Evolutionary conservation across 2,888 invertebrate genomes (phyloP), one percentile per base, ranked within the genome.

Genomic region (Thymelicus lineola): DNA sequence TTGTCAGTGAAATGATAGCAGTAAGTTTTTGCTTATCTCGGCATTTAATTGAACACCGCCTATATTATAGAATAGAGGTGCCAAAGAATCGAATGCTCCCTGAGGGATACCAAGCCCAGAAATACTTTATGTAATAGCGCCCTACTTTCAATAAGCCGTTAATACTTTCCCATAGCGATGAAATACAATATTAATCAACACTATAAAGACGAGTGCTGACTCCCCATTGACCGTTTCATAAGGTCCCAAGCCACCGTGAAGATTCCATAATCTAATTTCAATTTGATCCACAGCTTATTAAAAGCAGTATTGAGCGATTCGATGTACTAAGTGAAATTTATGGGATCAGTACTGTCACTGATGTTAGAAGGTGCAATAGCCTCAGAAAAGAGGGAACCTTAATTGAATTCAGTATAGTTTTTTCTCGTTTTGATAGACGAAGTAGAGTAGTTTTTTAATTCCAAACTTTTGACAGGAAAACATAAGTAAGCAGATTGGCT

Each of bases 151-250:
- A 80, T 78, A 75, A 70, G 70, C 63, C 70, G 66, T 71, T 72
- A 76, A 75, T 75, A 75, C 78, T 81, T 87, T 90, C 89, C 88
- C 87, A 90, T 87, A 86, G 85, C 83, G 81, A 80, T 76, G 76
- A 84, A 86, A 83, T 81, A 72, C 83, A 88, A 90, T 90, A 87
- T 89, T 91, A 92, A 91, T 91, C 90, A 89, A 82, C 78, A 73
- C 61, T 76, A 86, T 84, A 88, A 88, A 87, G 85, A 82, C 83
- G 74, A 74, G 72, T 74, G 76, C 83, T 86, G 91, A 86, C 88
- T 87, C 89, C 90, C 92, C 90, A 92, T 89, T 85, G 91, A 88
- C 88, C 85, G 81, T 89, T 88, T 88, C 89, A 91, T 91, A 85
- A 90, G 83, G 77, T 87, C 80, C 77, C 81, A 89, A 90, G 80